Base-by-base conservation (phyloP, 2,113 vertebrate species). In the Sterrhoptilus dennistouni region DNA sequence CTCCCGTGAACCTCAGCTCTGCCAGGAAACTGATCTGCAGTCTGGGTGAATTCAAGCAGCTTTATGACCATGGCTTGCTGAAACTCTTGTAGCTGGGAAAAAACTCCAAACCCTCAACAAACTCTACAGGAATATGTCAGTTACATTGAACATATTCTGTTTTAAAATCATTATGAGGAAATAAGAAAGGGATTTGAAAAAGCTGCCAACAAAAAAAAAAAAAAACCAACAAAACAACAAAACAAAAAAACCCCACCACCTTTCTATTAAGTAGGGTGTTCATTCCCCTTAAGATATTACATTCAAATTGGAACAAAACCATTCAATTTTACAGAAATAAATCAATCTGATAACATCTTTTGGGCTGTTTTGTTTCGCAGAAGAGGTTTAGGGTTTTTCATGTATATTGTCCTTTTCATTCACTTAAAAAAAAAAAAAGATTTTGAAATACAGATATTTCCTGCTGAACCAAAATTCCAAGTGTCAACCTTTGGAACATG, bases 401-500 rank as follows among this genome's bases (percentile, higher is more conserved):
- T n/a, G 23, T 18, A 68, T 21, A 35, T 45, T 70, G 12, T 27
- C 78, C 24, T 92, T 92, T 95, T 92, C 7, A 92, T 90, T 75
- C 75, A 54, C 52, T 85, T 84, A 42, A 33, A 27, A 70, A 31
- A 28, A 57, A 33, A 24, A 70, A 28, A 22, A 57, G 18, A 81
- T 81, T 89, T 89, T 92, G 53, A 89, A 96, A 93, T 24, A 61
- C 12, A 82, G 45, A 76, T 12, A 1, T 89, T 87, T 89, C 45
- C 57, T 75, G 53, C 53, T 87, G 57, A 79, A 94, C 42, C 31
- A 87, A 79, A 93, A 96, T 80, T 91, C 57, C 65, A 85, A 91
- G 18, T 76, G 77, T 84, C 78, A 95, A 84, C 40, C 87, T 87
- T 64, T 5, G 0, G 28, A 70, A 64, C 5, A 27, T 31, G 59